phyloP scores from a whole-genome alignment of 2,113 vertebrate genomes.

The Cavia aperea region DNA sequence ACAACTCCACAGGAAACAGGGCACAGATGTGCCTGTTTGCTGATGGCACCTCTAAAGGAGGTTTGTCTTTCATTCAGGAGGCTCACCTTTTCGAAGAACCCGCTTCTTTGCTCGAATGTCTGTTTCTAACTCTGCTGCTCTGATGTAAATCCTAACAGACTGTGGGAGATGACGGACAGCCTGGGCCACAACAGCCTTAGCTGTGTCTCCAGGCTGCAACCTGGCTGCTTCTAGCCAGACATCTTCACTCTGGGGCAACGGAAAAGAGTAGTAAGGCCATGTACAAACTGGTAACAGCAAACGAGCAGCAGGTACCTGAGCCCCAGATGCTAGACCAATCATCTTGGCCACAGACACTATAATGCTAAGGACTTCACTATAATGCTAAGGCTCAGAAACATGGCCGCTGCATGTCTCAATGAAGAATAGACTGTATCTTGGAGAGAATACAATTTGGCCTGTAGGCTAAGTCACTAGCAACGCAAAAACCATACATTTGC shows the following conservation, averaged over 20 bases:
- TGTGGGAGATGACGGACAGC: constrained; percentile 95
- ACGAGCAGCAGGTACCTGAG: not conserved
- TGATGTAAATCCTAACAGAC: constrained; percentile 95
- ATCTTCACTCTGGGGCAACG: constrained; percentile 88
- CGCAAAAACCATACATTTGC: fast-evolving
- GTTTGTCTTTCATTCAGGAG: constrained; percentile 79
- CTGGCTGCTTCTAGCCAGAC: constrained; percentile 97
- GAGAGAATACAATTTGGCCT: not conserved
- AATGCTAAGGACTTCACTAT: not conserved
- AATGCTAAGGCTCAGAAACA: fast-evolving
- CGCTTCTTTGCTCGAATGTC: constrained; percentile 96
- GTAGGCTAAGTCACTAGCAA: not conserved
- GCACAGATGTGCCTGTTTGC: fast-evolving
- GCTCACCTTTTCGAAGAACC: constrained; percentile 93
- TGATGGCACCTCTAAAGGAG: fast-evolving
- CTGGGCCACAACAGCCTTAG: constrained; percentile 96
- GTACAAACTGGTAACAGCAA: not conserved
- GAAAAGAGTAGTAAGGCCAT: not conserved
- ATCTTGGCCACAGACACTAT: not conserved
- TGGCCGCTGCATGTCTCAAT: no score
- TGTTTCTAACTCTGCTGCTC: constrained; percentile 95
- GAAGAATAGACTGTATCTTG: not conserved
- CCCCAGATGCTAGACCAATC: not conserved
- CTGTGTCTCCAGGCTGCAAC: constrained; percentile 95
- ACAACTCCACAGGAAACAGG: not conserved